Conservation (phyloP, 2,888 invertebrate genomes). For the Trichopoda pennipes region DNA sequence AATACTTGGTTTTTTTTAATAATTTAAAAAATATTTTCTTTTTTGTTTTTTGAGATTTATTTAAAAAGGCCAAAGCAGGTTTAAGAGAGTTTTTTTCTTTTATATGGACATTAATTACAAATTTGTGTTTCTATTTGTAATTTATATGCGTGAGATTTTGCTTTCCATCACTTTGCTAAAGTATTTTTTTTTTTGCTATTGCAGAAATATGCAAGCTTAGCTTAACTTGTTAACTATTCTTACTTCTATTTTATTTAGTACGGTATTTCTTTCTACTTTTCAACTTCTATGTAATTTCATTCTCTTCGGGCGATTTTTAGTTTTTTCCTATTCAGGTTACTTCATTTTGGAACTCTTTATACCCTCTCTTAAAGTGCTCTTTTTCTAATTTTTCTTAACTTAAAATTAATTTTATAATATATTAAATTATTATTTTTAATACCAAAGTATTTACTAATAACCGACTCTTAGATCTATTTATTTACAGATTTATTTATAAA, state of each 20-base stretch:
- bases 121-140: neutral
- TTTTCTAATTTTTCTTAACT: conserved; percentile 28
- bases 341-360: conserved; percentile 57
- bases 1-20: conserved; percentile 59
- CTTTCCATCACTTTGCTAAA: conserved; percentile 8
- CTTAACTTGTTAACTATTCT: conserved; percentile 9
- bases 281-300: neutral
- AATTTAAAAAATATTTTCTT: conserved; percentile 34
- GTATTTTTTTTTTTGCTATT: neutral
- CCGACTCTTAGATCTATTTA: conserved; percentile 5
- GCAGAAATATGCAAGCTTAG: conserved; percentile 6
- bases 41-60: conserved; percentile 22
- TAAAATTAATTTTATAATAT: conserved; percentile 1
- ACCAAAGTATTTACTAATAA: conserved; percentile 28
- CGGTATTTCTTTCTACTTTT: conserved; percentile 3
- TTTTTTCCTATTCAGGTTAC: conserved; percentile 21
- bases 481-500: conserved; percentile 40
- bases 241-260: neutral
- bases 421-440: conserved; percentile 18
- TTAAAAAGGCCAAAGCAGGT: conserved; percentile 53
- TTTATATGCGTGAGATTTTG: conserved; percentile 18
- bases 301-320: conserved; percentile 6
- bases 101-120: no score
- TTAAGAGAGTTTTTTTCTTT: conserved; percentile 14
- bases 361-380: conserved; percentile 61